Evolutionary conservation across 2,888 invertebrate genomes (phyloP).

Genomic region (Rhogogaster chlorosoma): DNA sequence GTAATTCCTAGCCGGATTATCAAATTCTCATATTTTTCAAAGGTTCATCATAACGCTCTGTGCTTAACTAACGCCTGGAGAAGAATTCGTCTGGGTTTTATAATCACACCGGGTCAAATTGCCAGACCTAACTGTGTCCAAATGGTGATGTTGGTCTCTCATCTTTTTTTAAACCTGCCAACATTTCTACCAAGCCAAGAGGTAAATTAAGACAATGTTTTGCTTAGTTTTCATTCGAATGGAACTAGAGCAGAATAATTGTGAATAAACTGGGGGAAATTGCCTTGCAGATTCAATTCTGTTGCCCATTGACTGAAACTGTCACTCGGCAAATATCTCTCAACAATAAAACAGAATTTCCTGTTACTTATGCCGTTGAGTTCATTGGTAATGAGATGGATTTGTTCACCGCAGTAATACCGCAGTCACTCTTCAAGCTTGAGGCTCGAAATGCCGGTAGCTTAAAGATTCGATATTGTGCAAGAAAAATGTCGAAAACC

Average conservation of each 20-base stretch:
- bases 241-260: background rate
- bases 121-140: conserved; percentile 80
- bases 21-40: conserved; percentile 31
- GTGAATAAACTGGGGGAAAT: background rate
- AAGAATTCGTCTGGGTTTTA: conserved; percentile 80
- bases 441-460: conserved; percentile 56
- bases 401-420: conserved; percentile 60
- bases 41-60: conserved; percentile 81
- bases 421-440: conserved; percentile 57
- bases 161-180: conserved; percentile 81
- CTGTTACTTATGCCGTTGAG: conserved; percentile 63
- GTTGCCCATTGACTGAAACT: conserved; percentile 62
- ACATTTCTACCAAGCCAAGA: conserved; percentile 72
- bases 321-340: conserved; percentile 59
- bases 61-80: conserved; percentile 80
- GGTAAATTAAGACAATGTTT: conserved; percentile 54
- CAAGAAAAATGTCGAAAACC: conserved; percentile 65
- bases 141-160: conserved; percentile 81
- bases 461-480: conserved; percentile 65
- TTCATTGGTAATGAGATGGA: conserved; percentile 64
- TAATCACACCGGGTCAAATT: conserved; percentile 80
- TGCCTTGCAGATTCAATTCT: conserved; percentile 61
- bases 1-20: background rate
- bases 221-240: background rate
- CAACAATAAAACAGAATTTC: conserved; percentile 58